Conservation (phyloP, 1,140 invertebrate species). For the Watersipora subatra region DNA sequence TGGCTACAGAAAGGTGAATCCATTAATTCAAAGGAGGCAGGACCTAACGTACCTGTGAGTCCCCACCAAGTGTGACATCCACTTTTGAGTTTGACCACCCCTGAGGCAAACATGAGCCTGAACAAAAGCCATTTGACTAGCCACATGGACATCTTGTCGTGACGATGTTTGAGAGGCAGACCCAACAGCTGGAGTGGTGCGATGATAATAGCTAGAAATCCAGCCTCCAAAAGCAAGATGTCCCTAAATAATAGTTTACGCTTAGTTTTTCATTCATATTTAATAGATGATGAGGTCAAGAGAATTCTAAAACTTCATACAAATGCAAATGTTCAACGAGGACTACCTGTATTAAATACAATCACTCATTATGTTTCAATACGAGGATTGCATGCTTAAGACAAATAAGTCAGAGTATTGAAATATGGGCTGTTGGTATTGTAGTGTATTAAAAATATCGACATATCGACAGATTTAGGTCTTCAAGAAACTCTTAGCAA, state of each 20-base stretch:
- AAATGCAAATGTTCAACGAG: too few relatives aligned
- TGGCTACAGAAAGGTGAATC: too few relatives aligned
- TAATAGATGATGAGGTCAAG: conserved; percentile 25
- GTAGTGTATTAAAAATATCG: too few relatives aligned
- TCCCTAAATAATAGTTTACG: conserved; percentile 50
- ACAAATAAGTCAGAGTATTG: too few relatives aligned
- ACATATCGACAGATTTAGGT: too few relatives aligned
- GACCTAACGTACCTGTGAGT: conserved; percentile 56
- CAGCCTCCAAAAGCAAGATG: conserved; percentile 59
- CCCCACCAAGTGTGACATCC: conserved; percentile 67
- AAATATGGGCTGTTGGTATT: too few relatives aligned
- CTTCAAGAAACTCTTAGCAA: too few relatives aligned
- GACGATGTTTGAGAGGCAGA: conserved; percentile 20
- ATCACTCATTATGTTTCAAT: too few relatives aligned
- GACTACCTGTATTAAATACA: too few relatives aligned
- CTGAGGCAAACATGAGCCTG: conserved; percentile 60
- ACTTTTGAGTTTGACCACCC: conserved; percentile 61
- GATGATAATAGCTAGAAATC: conserved; percentile 58
- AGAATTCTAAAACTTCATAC: too few relatives aligned
- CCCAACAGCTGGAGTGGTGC: conserved; percentile 49
- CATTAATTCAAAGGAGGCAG: too few relatives aligned
- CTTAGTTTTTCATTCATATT: not conserved
- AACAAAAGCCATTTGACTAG: conserved; percentile 64
- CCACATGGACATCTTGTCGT: conserved; percentile 51
- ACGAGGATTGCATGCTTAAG: too few relatives aligned